Evolutionary conservation across 2,888 invertebrate genomes (phyloP).

Genomic region (Strigamia crassipes): DNA sequence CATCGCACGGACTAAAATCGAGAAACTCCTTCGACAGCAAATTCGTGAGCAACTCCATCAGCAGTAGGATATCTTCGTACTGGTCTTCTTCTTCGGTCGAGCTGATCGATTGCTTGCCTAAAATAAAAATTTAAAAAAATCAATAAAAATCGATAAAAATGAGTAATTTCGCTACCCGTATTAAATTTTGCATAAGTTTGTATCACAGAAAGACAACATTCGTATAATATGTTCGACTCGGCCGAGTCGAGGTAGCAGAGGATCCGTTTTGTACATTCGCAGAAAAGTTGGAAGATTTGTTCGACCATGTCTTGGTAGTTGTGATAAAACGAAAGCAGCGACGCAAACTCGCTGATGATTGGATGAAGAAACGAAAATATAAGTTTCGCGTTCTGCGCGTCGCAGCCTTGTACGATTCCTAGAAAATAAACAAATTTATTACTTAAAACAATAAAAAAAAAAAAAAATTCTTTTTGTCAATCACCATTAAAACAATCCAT

Average conservation of each 20-base stretch:
- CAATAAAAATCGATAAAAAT: not conserved
- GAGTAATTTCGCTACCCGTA: constrained; percentile 53
- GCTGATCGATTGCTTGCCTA: constrained; percentile 52
- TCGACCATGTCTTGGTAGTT: constrained; percentile 80
- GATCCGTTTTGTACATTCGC: constrained; percentile 73
- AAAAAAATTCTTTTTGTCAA: no score
- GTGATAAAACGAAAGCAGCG: constrained; percentile 74
- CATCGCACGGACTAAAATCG: constrained; percentile 59
- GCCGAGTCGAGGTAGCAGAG: constrained; percentile 67
- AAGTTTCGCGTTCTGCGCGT: constrained; percentile 61
- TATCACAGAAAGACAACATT: constrained; percentile 71
- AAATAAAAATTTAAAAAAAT: not conserved
- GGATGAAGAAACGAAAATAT: constrained; percentile 69
- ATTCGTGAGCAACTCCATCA: constrained; percentile 76
- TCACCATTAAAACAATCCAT: constrained; percentile 73
- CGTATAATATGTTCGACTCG: constrained; percentile 70
- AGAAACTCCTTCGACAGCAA: constrained; percentile 66
- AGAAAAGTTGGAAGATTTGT: constrained; percentile 73
- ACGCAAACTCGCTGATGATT: constrained; percentile 70
- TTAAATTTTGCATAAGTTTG: constrained; percentile 65
- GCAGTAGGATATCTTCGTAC: constrained; percentile 74
- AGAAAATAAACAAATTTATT: constrained; percentile 46
- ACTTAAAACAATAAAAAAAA: not conserved
- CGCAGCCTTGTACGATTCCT: constrained; percentile 71
- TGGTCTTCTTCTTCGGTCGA: constrained; percentile 71